Evolutionary conservation across 2,797 vertebrate genomes (phyloP).

Genomic region (Pipistrellus pipistrellus): DNA sequence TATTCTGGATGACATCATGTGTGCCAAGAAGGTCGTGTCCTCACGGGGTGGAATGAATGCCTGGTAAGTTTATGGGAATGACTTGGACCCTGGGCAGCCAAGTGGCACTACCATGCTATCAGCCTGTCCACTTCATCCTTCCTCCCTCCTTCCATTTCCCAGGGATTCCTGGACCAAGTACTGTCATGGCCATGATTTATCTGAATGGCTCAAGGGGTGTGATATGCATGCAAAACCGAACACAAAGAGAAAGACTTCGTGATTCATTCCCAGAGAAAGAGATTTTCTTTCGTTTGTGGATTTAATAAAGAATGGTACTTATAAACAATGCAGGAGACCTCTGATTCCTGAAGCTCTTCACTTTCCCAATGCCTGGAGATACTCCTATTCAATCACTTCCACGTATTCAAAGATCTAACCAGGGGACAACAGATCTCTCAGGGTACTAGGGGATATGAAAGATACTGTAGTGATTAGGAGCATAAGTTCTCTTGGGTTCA

Average conservation of each 20-base stretch:
- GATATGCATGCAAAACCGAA: slow-evolving; percentile 24
- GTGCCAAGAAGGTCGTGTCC: slow-evolving; percentile 71
- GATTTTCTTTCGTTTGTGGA: slow-evolving; percentile 33
- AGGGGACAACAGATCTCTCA: slow-evolving; percentile 15
- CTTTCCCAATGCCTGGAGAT: slow-evolving; percentile 53
- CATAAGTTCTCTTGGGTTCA: slow-evolving; percentile 50
- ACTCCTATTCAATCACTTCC: slow-evolving; percentile 8
- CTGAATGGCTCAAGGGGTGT: slow-evolving; percentile 80
- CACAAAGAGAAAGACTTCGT: background rate
- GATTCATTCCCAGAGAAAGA: slow-evolving; percentile 8
- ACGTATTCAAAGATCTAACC: slow-evolving; percentile 53
- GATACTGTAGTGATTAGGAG: slow-evolving; percentile 33
- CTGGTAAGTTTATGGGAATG: slow-evolving; percentile 78
- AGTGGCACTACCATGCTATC: background rate
- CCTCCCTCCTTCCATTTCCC: slow-evolving; percentile 45
- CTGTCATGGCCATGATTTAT: slow-evolving; percentile 76
- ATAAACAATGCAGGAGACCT: slow-evolving; percentile 57
- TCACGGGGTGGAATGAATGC: slow-evolving; percentile 64
- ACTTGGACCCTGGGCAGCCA: background rate
- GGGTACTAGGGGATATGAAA: background rate
- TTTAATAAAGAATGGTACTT: slow-evolving; percentile 69
- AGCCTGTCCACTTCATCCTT: slow-evolving; percentile 45
- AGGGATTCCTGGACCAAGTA: slow-evolving; percentile 79
- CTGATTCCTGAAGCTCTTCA: slow-evolving; percentile 54
- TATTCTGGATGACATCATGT: slow-evolving; percentile 81